A percentile compares a stretch with the other conserved stretches of the same genome.
phyloP scores from a whole-genome alignment of 2,797 vertebrate genomes.

The Alca torda region DNA sequence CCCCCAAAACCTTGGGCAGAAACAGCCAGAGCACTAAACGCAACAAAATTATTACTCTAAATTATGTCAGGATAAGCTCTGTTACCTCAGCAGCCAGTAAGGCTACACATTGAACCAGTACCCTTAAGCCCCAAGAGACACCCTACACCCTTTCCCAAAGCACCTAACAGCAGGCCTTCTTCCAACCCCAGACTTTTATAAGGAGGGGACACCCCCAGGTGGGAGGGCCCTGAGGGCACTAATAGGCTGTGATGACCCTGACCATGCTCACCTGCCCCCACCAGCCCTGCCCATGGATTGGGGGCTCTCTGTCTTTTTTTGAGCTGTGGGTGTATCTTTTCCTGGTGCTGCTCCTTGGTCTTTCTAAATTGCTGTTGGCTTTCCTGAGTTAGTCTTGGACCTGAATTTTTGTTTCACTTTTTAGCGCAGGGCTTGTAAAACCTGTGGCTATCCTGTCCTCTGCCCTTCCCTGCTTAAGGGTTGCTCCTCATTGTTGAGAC shows the following conservation, averaged over 20 bases:
- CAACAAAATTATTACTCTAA: rapidly evolving
- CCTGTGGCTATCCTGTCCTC: rapidly evolving
- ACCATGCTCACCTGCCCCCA: rapidly evolving
- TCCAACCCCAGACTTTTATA: rapidly evolving
- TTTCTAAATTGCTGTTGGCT: not conserved
- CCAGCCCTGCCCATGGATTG: not conserved
- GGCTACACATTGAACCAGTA: rapidly evolving
- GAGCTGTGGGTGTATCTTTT: rapidly evolving
- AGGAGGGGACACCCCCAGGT: not conserved
- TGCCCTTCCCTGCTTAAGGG: rapidly evolving
- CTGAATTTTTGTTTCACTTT: rapidly evolving
- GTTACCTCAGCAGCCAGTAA: rapidly evolving
- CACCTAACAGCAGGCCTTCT: rapidly evolving
- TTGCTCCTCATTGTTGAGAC: rapidly evolving
- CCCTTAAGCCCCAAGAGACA: rapidly evolving
- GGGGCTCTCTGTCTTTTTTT: rapidly evolving
- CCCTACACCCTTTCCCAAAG: rapidly evolving
- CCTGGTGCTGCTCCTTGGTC: rapidly evolving
- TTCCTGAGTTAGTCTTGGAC: not conserved
- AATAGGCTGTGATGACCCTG: not conserved
- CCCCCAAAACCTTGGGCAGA: rapidly evolving
- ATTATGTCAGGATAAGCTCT: not conserved
- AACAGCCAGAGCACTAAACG: rapidly evolving
- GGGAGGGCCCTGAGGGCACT: not conserved
- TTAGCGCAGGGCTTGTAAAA: not conserved